phyloP scores from a whole-genome alignment of 2,888 invertebrate genomes.

The Drosophila borborema region DNA sequence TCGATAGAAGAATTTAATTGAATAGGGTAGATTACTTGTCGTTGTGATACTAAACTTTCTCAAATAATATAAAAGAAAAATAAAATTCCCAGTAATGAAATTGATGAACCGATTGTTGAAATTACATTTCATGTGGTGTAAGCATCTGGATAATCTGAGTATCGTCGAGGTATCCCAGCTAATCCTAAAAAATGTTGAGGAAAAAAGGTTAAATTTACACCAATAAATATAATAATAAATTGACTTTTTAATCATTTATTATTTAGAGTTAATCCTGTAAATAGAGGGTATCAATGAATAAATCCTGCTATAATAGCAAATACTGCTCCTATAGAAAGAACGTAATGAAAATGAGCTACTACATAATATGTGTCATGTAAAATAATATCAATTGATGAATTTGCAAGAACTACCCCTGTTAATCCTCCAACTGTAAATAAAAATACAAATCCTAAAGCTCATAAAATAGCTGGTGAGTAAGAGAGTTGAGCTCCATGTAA shows the following conservation, averaged over 20 bases:
- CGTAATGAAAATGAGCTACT: not conserved
- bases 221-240: slow-evolving; percentile 90
- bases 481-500: slow-evolving; percentile 86
- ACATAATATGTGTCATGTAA: not conserved
- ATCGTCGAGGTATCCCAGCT: slow-evolving; percentile 91
- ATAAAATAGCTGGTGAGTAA: slow-evolving; percentile 87
- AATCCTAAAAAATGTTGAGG: slow-evolving; percentile 90
- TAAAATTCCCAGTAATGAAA: not conserved
- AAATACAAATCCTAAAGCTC: slow-evolving; percentile 88
- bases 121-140: slow-evolving; percentile 88
- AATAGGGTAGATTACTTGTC: not conserved
- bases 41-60: not conserved
- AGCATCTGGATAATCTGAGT: slow-evolving; percentile 90
- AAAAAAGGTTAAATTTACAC: slow-evolving; percentile 93
- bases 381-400: not conserved
- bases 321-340: not conserved
- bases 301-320: slow-evolving; percentile 88
- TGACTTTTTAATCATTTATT: slow-evolving; percentile 88
- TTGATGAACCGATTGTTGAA: not conserved
- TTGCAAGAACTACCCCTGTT: slow-evolving; percentile 90
- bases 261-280: slow-evolving; percentile 88
- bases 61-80: not conserved
- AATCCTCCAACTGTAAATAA: slow-evolving; percentile 90
- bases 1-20: slow-evolving; percentile 86
- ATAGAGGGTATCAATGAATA: slow-evolving; percentile 90